phyloP scores from a whole-genome alignment of 2,113 vertebrate species.

The Aptenodytes patagonicus region DNA sequence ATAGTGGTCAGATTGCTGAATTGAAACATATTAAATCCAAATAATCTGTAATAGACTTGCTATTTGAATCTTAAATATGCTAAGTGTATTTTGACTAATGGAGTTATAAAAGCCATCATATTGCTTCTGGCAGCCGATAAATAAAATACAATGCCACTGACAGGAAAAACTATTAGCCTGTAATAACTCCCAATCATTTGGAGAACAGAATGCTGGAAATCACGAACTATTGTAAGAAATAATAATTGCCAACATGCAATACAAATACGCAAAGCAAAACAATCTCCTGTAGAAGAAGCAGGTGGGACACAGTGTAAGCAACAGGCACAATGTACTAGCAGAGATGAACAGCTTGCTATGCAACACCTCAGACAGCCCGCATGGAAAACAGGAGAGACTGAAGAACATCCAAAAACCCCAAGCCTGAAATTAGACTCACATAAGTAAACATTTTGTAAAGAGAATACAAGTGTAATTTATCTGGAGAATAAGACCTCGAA shows the following conservation, averaged over 20 bases:
- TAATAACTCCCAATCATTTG: not conserved
- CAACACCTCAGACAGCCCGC: not conserved
- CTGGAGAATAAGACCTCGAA: not conserved
- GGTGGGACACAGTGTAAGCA: not conserved
- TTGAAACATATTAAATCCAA: not conserved
- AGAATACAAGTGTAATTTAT: not conserved
- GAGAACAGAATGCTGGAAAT: not conserved
- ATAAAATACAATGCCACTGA: not conserved
- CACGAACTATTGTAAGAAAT: not conserved
- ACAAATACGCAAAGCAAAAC: not conserved
- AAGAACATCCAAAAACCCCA: not conserved
- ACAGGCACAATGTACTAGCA: not conserved
- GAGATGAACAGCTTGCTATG: not conserved
- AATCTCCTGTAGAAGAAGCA: not conserved
- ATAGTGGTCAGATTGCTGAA: not conserved
- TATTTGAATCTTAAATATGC: not conserved
- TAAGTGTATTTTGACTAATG: not conserved
- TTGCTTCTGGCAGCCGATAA: not conserved
- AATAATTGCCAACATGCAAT: not conserved
- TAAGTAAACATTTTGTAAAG: not conserved
- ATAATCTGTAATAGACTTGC: not conserved
- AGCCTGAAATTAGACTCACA: not conserved
- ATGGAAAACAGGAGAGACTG: not conserved
- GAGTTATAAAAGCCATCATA: not conserved
- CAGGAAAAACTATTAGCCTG: not conserved